phyloP scores from a whole-genome alignment of 2,888 invertebrate species.

The Halictus quadricinctus region DNA sequence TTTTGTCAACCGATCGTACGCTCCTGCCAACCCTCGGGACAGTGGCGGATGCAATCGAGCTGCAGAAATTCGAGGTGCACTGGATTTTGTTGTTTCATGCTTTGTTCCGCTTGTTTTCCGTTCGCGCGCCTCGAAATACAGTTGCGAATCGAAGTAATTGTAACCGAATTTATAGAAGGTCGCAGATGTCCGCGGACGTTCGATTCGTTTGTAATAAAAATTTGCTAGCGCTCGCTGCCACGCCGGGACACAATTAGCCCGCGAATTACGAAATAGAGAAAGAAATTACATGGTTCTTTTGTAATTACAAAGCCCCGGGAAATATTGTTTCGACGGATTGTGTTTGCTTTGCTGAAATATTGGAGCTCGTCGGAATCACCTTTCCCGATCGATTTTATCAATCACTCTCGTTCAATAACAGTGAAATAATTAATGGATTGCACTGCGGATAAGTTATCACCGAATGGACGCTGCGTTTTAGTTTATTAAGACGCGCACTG shows the following conservation, averaged over 20 bases:
- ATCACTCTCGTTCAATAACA: neutral
- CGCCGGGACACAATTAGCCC: neutral
- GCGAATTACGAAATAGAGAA: neutral
- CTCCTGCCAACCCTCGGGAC: slow-evolving; percentile 22
- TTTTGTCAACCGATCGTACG: slow-evolving; percentile 31
- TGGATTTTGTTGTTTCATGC: slow-evolving; percentile 37
- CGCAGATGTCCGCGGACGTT: neutral
- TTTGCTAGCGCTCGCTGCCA: neutral
- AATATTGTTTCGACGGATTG: neutral
- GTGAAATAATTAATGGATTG: slow-evolving; percentile 1
- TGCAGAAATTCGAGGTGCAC: slow-evolving; percentile 33
- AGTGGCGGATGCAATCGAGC: slow-evolving; percentile 34
- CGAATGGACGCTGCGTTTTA: neutral
- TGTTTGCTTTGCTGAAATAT: neutral
- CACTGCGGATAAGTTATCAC: neutral
- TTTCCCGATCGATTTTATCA: neutral
- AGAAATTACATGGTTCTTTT: neutral
- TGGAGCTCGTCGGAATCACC: neutral
- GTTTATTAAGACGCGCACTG: neutral
- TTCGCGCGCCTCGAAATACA: slow-evolving; percentile 4
- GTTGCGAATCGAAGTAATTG: slow-evolving; percentile 5
- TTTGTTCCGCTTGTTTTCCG: slow-evolving; percentile 21
- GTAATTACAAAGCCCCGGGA: neutral
- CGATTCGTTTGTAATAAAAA: neutral
- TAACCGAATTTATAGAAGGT: slow-evolving; percentile 14